Percentiles rank a stretch among this genome's conserved stretches.
These are phyloP conservation scores for Zalophus californianus DNA, from an alignment of 2,797 vertebrate species.

Conservation along the genomic window DNA sequence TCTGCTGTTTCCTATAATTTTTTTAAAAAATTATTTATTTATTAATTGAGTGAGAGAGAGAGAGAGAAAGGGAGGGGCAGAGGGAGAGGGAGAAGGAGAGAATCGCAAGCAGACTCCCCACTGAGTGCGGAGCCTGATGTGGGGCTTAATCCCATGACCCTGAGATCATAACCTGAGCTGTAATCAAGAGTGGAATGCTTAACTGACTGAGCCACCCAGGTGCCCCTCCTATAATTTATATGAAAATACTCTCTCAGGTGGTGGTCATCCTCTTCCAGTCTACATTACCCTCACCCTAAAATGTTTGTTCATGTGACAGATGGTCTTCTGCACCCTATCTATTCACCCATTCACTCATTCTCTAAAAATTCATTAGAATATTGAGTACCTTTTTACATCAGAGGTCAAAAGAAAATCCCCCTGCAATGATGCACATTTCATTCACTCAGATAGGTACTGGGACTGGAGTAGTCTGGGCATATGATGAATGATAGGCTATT, in stretches of 20 bases:
- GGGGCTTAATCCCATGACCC: neutral
- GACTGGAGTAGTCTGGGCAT: neutral
- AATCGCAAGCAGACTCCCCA: neutral
- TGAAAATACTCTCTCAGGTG: neutral
- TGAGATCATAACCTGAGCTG: neutral
- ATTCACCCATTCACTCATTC: slow-evolving; percentile 22
- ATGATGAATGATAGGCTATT: neutral
- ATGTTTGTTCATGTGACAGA: neutral
- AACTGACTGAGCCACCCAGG: neutral
- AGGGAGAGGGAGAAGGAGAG: neutral
- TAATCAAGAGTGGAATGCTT: neutral
- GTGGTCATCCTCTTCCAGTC: neutral
- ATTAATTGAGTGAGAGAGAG: neutral
- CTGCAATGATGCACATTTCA: neutral
- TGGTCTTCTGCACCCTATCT: neutral
- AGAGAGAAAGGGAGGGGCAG: neutral
- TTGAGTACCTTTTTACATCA: neutral
- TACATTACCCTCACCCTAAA: neutral
- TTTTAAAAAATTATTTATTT: neutral
- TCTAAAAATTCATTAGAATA: slow-evolving; percentile 14
- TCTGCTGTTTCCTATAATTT: neutral
- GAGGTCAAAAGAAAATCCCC: neutral
- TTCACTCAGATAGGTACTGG: neutral
- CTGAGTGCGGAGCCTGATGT: neutral
- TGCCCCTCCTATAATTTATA: neutral